Percentiles rank a stretch among this genome's conserved stretches.
These are phyloP conservation scores for Tautogolabrus adspersus DNA, from an alignment of 2,113 vertebrate genomes.

Conservation along the genomic window DNA sequence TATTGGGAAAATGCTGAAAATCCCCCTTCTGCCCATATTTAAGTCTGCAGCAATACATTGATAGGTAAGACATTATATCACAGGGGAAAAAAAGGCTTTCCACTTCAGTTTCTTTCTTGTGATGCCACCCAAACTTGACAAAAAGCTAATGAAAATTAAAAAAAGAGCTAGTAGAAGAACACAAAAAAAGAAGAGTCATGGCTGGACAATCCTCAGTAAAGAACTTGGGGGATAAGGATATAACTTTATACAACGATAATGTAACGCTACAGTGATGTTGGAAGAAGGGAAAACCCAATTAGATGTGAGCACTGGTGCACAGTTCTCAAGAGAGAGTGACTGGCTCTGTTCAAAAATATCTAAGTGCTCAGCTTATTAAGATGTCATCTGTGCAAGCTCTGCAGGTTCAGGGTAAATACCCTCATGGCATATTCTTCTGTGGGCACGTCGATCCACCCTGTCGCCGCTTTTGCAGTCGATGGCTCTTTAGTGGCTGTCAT, in stretches of 20 bases:
- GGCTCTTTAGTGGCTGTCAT: constrained; percentile 81
- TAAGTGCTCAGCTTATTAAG: constrained; percentile 80
- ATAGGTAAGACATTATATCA: too few relatives aligned
- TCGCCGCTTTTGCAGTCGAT: constrained; percentile 76
- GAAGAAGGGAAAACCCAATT: constrained; percentile 74
- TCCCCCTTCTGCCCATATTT: not conserved
- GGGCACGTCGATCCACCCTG: constrained; percentile 71
- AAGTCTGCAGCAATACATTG: not conserved
- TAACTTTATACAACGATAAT: constrained; percentile 61
- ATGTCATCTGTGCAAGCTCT: constrained; percentile 80
- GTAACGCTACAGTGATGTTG: constrained; percentile 55
- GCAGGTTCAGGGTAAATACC: constrained; percentile 78
- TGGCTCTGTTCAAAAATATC: constrained; percentile 72
- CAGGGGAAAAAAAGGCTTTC: not conserved
- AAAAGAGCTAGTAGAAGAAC: not conserved
- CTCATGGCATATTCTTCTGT: constrained; percentile 71
- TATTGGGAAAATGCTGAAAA: not conserved
- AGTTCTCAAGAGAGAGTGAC: constrained; percentile 57
- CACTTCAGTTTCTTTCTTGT: not conserved
- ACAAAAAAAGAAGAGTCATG: constrained; percentile 25
- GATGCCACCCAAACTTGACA: not conserved
- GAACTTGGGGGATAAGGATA: constrained; percentile 45
- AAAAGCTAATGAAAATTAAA: constrained; percentile 13
- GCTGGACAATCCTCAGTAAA: constrained; percentile 49
- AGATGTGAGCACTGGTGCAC: constrained; percentile 73